Conservation (phyloP, 2,113 vertebrate species). For the Hippocampus mohnikei region DNA sequence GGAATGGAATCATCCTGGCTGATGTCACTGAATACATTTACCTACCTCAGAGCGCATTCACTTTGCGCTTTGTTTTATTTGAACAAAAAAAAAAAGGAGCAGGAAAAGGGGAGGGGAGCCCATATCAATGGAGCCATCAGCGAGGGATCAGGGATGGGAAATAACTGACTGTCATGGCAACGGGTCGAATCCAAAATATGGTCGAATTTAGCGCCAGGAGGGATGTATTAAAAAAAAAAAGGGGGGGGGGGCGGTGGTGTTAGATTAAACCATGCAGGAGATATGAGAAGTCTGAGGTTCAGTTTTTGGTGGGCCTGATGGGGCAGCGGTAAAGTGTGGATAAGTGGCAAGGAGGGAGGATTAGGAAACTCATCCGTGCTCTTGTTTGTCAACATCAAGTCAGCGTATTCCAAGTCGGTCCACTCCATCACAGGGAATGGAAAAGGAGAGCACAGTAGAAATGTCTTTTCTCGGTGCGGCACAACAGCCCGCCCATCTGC, state of each 20-base stretch:
- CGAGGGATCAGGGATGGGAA: constrained; percentile 67
- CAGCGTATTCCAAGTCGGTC: constrained; percentile 57
- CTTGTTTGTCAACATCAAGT: constrained; percentile 66
- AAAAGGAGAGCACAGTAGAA: constrained; percentile 49
- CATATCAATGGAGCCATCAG: constrained; percentile 55
- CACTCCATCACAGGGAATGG: constrained; percentile 52
- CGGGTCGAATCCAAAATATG: constrained; percentile 68
- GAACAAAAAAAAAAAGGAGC: constrained; percentile 52
- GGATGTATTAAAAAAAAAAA: constrained; percentile 50
- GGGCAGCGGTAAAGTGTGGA: constrained; percentile 60
- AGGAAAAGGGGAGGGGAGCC: constrained; percentile 58
- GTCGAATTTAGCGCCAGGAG: constrained; percentile 59
- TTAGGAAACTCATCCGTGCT: constrained; percentile 52
- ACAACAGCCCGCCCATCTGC: constrained; percentile 64
- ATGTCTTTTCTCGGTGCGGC: constrained; percentile 20
- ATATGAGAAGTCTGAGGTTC: constrained; percentile 60
- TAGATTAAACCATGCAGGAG: constrained; percentile 58
- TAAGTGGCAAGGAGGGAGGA: constrained; percentile 57
- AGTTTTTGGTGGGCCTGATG: constrained; percentile 46
- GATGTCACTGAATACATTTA: constrained; percentile 98
- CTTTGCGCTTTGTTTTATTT: constrained; percentile 72
- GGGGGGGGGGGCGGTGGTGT: constrained; percentile 45
- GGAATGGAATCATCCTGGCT: constrained; percentile 92
- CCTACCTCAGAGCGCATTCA: constrained; percentile 95
- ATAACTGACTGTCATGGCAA: constrained; percentile 79